Evolutionary conservation across 2,888 invertebrate genomes (phyloP), one percentile per base, ranked within the genome.

Genomic region (Lysandra bellargus): DNA sequence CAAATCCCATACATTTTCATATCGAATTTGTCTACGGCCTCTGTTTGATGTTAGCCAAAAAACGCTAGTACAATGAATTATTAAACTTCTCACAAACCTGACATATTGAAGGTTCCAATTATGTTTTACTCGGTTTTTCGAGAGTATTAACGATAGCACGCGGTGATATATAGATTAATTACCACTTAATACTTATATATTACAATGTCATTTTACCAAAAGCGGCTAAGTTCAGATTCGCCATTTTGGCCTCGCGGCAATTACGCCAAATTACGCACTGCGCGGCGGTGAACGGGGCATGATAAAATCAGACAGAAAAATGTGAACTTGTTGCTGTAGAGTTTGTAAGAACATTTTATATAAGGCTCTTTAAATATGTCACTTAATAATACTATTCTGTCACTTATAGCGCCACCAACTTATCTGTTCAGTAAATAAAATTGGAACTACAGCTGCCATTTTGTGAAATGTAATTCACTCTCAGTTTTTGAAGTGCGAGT

Each of bases 291-390:
- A 33, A 69, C 64, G 33, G 64, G 30, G 3, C 30, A 2, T 33
- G 64, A 69, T 33, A 69, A 69, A 69, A 69, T 69, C 64, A 33
- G 30, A 23, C 64, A 69, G 12, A 33, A 61, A 57, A 69, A 69
- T 69, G 64, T 69, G 64, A 69, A 69, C 33, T 64, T 33, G 30
- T 64, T 64, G 61, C 23, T 30, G 30, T 64, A 30, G 33, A 30
- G 64, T 69, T 61, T n/a, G 17, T 17, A 17, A 60, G 60, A 17
- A 69, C 14, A 69, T 12, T 69, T 14, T 69, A 69, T 6, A 61
- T 61, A 61, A 23, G 61, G 23, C 61, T 7, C 3, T 17, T 61
- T 23, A 61, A 61, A 23, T n/a, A 23, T 4, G 6, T 60, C 5
- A 49, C 6, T 44, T 44, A 9, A 44, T 1, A 44, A 44, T 44